Percentiles rank a stretch among this genome's conserved stretches.
phyloP scores from a whole-genome alignment of 2,888 invertebrate species.

The Prosapia bicincta region DNA sequence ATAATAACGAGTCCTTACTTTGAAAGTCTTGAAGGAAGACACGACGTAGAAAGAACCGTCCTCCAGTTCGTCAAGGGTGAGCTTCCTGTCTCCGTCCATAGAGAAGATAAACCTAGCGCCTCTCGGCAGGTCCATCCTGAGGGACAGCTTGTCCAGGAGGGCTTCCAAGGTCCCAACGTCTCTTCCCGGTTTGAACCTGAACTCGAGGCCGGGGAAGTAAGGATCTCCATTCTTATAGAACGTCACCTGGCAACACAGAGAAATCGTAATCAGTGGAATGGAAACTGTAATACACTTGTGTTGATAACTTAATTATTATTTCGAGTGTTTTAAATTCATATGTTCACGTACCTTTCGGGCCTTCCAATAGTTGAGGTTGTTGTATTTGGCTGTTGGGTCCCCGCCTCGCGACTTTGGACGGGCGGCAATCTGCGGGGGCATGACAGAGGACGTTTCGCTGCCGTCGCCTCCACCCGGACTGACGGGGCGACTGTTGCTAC shows the following conservation, averaged over 20 bases:
- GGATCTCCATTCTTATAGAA: slow-evolving; percentile 95
- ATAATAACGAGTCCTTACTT: too few relatives aligned
- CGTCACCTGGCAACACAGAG: slow-evolving; percentile 57
- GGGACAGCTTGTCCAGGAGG: slow-evolving; percentile 79
- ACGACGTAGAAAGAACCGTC: slow-evolving; percentile 93
- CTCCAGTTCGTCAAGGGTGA: slow-evolving; percentile 78
- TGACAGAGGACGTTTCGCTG: slow-evolving; percentile 57
- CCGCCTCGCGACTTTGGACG: slow-evolving; percentile 51
- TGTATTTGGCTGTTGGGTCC: slow-evolving; percentile 52
- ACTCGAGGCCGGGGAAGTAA: slow-evolving; percentile 85
- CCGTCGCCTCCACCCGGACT: slow-evolving; percentile 50
- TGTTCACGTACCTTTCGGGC: slow-evolving; percentile 56
- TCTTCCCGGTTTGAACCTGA: slow-evolving; percentile 82
- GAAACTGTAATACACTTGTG: too few relatives aligned
- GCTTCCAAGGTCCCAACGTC: slow-evolving; percentile 84
- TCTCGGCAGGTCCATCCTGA: slow-evolving; percentile 80
- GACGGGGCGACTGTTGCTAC: slow-evolving; percentile 52
- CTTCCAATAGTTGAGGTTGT: slow-evolving; percentile 82
- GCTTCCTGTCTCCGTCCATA: slow-evolving; percentile 85
- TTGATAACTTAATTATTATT: too few relatives aligned
- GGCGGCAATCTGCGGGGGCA: slow-evolving; percentile 53
- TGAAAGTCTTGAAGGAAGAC: slow-evolving; percentile 87
- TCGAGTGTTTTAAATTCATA: too few relatives aligned
- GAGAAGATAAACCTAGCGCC: slow-evolving; percentile 90
- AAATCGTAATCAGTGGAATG: too few relatives aligned